These are phyloP conservation scores for Sapayoa aenigma DNA, from an alignment of 2,113 vertebrate species.

Conservation along the genomic window DNA sequence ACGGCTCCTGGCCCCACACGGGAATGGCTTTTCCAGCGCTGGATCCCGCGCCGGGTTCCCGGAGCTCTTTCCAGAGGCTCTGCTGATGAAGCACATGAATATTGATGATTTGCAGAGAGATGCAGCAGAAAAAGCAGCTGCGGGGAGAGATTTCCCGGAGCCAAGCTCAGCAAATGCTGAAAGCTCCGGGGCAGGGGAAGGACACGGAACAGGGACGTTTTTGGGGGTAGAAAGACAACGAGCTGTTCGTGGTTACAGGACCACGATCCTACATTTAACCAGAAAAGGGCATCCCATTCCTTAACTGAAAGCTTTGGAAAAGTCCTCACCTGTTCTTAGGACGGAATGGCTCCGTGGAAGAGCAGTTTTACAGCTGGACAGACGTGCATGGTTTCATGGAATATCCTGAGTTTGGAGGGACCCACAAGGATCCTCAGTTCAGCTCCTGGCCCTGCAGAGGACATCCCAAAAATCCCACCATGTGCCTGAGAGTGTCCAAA, in stretches of 20 bases:
- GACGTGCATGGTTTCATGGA: not conserved
- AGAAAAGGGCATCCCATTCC: not conserved
- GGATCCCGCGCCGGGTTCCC: rapidly evolving
- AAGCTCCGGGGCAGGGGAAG: not conserved
- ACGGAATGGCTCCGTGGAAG: rapidly evolving
- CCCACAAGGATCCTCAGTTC: not conserved
- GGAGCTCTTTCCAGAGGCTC: not conserved
- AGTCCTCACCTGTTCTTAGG: not conserved
- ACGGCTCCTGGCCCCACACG: not conserved
- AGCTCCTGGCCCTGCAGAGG: not conserved
- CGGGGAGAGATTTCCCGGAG: not conserved
- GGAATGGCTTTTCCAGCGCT: not conserved
- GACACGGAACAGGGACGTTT: not conserved
- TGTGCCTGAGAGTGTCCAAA: not conserved
- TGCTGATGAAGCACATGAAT: not conserved
- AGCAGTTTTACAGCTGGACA: not conserved
- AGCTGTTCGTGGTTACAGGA: not conserved
- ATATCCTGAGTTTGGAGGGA: not conserved
- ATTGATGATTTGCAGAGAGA: not conserved
- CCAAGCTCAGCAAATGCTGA: not conserved
- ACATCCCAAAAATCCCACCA: not conserved
- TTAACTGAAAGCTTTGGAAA: not conserved
- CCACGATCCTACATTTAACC: rapidly evolving
- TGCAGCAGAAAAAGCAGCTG: not conserved
- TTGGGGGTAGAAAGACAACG: rapidly evolving